phyloP scores from a whole-genome alignment of 2,113 vertebrate genomes.

The Toxotes chatareus region DNA sequence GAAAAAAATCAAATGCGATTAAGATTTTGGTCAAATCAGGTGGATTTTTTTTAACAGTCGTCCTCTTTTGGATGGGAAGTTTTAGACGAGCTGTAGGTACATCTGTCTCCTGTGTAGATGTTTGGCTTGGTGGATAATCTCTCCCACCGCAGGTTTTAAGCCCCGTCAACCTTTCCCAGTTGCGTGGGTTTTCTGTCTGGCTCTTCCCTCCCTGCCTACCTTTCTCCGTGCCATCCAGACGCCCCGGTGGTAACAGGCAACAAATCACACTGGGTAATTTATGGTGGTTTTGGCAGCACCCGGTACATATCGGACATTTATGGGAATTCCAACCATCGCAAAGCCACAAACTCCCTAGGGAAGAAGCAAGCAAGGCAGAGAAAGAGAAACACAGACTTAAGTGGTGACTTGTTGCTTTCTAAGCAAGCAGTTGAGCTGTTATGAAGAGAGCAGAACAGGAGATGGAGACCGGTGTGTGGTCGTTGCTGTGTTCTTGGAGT shows the following conservation, averaged over 20 bases:
- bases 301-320: constrained; percentile 59
- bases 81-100: constrained; percentile 26
- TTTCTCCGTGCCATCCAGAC: constrained; percentile 45
- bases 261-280: constrained; percentile 59
- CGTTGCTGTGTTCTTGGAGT: constrained; percentile 28
- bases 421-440: constrained; percentile 15
- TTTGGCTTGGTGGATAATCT: constrained; percentile 41
- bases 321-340: constrained; percentile 69
- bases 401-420: constrained; percentile 43
- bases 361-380: constrained; percentile 39
- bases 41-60: not conserved
- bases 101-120: constrained; percentile 55
- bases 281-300: constrained; percentile 41
- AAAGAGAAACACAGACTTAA: constrained; percentile 35
- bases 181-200: constrained; percentile 17
- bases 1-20: no score
- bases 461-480: constrained; percentile 53
- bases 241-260: constrained; percentile 27
- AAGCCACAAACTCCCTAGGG: constrained; percentile 54
- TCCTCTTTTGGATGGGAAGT: not conserved
- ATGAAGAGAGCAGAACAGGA: constrained; percentile 29
- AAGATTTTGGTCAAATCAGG: not conserved
- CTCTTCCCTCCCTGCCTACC: constrained; percentile 30
- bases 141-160: constrained; percentile 36
- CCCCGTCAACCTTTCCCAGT: constrained; percentile 45